Percentiles rank a stretch among this genome's conserved stretches.
Conservation (phyloP, 2,113 vertebrate genomes). For the Todiramphus saurophagus region DNA sequence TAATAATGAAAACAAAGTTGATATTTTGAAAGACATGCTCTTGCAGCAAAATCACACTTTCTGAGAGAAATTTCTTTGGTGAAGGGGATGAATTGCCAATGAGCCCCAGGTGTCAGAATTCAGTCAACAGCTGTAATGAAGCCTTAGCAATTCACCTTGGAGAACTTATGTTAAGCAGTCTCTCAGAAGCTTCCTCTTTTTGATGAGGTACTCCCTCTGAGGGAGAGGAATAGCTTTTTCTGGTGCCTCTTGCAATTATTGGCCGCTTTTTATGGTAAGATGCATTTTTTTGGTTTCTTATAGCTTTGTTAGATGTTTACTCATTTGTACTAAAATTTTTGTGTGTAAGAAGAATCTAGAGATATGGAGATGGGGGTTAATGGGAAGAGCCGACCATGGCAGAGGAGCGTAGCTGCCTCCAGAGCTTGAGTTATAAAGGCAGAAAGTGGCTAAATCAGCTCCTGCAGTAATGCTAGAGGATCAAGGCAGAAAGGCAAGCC, state of each 20-base stretch:
- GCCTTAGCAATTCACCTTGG: background rate
- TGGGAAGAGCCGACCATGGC: background rate
- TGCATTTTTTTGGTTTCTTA: background rate
- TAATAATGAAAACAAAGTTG: background rate
- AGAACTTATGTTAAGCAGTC: background rate
- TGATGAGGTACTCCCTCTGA: rapidly evolving
- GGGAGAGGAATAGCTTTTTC: background rate
- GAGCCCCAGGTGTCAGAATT: background rate
- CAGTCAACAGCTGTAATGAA: background rate
- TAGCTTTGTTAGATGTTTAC: background rate
- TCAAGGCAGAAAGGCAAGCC: background rate
- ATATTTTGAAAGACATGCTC: background rate
- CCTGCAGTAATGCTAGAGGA: background rate
- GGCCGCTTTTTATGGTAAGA: background rate
- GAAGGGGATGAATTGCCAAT: background rate
- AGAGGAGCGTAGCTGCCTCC: background rate
- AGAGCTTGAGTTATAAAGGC: background rate
- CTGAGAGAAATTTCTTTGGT: background rate
- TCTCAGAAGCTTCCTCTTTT: background rate
- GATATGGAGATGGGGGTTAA: background rate
- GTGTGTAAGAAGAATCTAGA: background rate
- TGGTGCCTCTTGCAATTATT: rapidly evolving
- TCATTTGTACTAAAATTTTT: background rate
- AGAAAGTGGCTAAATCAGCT: background rate
- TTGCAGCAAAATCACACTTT: background rate